Percentiles rank a stretch among this genome's conserved stretches.
Conservation (phyloP, 2,888 invertebrate genomes). For the Brachyopa scutellaris region DNA sequence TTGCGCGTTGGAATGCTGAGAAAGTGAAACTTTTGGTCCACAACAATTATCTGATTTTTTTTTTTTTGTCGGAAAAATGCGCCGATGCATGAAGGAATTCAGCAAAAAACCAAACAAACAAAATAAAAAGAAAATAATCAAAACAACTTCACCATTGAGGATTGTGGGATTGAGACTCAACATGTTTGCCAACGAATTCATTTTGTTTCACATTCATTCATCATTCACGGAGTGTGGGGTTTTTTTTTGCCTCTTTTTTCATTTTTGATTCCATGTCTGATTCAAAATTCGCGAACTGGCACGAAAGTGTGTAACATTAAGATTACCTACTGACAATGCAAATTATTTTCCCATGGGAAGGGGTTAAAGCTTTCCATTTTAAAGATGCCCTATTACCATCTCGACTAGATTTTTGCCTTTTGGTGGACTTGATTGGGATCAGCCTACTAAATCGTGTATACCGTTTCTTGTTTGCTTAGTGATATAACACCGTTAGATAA, state of each 20-base stretch:
- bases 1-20: slow-evolving; percentile 64
- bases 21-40: slow-evolving; percentile 72
- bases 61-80: slow-evolving; percentile 49
- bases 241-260: slow-evolving; percentile 5
- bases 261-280: background rate
- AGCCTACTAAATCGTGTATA: too few species aligned
- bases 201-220: slow-evolving; percentile 18
- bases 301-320: slow-evolving; percentile 20
- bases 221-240: slow-evolving; percentile 23
- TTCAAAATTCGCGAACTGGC: slow-evolving; percentile 17
- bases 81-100: slow-evolving; percentile 53
- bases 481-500: too few species aligned
- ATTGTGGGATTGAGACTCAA: slow-evolving; percentile 28
- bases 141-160: slow-evolving; percentile 45
- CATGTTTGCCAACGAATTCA: slow-evolving; percentile 24
- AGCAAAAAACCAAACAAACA: slow-evolving; percentile 21
- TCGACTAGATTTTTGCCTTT: background rate
- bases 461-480: too few species aligned
- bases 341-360: slow-evolving; percentile 10
- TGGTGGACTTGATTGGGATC: background rate
- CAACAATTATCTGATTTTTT: slow-evolving; percentile 47
- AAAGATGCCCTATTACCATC: slow-evolving; percentile 1
- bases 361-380: slow-evolving; percentile 5
- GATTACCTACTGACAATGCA: slow-evolving; percentile 13
- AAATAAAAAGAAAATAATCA: slow-evolving; percentile 28